Conservation (phyloP, 2,113 vertebrate species). For the human region DNA sequence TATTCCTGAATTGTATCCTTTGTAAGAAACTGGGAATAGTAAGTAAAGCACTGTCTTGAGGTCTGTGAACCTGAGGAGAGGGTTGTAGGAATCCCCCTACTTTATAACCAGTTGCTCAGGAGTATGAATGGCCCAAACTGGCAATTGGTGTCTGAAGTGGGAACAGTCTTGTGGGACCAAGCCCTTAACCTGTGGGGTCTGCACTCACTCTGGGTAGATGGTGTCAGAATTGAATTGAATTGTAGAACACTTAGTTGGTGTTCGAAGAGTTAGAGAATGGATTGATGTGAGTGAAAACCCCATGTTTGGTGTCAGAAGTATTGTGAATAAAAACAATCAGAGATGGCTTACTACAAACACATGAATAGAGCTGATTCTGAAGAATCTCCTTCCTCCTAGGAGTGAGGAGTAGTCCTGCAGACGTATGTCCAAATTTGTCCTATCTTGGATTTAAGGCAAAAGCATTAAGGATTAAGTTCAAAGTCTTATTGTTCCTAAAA, state of each 20-base stretch:
- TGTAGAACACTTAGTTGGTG: background rate
- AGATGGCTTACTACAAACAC: background rate
- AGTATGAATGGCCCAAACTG: background rate
- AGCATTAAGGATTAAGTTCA: background rate
- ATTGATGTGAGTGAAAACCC: background rate
- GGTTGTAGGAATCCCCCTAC: background rate
- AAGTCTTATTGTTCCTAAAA: background rate
- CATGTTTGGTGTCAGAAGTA: background rate
- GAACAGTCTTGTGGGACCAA: background rate
- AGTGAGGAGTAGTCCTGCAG: background rate
- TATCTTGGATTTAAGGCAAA: background rate
- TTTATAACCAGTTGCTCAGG: too few relatives aligned
- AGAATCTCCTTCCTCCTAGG: background rate
- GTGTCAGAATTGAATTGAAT: background rate
- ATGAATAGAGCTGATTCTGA: background rate
- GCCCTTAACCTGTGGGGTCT: background rate
- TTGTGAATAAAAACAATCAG: background rate
- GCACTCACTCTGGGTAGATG: background rate
- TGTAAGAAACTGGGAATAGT: background rate
- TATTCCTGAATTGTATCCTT: background rate
- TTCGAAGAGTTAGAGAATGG: background rate
- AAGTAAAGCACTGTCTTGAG: background rate
- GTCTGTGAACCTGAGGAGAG: background rate
- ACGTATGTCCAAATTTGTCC: background rate
- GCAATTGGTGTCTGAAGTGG: background rate